Evolutionary conservation across 2,797 vertebrate species (phyloP).

Genomic region (Myotis vivesi): DNA sequence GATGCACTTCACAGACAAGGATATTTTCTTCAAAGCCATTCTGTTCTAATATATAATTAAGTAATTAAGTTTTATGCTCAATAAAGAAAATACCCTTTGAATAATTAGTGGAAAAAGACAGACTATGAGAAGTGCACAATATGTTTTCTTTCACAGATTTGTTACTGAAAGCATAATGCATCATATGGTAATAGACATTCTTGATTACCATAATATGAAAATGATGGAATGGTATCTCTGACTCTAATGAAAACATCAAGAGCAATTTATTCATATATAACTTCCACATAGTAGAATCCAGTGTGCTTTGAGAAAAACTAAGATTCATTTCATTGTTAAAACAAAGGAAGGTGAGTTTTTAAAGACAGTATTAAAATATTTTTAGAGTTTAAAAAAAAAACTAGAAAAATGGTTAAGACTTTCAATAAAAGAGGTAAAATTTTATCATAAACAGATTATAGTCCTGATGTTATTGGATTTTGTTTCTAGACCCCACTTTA

Average conservation of each 20-base stretch:
- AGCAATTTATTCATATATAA: conserved; percentile 36
- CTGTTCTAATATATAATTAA: conserved; percentile 70
- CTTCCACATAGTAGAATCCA: neutral
- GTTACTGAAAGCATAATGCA: conserved; percentile 54
- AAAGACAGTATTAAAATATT: neutral
- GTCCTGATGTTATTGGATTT: neutral
- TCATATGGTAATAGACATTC: conserved; percentile 29
- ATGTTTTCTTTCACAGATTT: conserved; percentile 46
- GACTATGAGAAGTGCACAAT: neutral
- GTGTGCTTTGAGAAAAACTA: neutral
- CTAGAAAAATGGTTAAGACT: neutral
- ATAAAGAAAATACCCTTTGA: conserved; percentile 69
- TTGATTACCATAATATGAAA: conserved; percentile 60
- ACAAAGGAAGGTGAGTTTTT: neutral
- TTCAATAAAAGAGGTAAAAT: neutral
- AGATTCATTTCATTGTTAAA: neutral
- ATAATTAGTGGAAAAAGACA: conserved; percentile 63
- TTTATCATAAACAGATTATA: neutral
- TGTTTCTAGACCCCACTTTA: neutral
- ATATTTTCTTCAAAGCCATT: conserved; percentile 64
- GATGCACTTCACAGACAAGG: conserved; percentile 54
- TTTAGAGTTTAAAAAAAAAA: neutral
- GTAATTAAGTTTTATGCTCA: conserved; percentile 65
- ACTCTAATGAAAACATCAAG: conserved; percentile 48
- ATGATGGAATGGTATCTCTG: conserved; percentile 35